A percentile compares a stretch with the other conserved stretches of the same genome.
Conservation (phyloP, 2,797 vertebrate species). For the Enoplosus armatus region DNA sequence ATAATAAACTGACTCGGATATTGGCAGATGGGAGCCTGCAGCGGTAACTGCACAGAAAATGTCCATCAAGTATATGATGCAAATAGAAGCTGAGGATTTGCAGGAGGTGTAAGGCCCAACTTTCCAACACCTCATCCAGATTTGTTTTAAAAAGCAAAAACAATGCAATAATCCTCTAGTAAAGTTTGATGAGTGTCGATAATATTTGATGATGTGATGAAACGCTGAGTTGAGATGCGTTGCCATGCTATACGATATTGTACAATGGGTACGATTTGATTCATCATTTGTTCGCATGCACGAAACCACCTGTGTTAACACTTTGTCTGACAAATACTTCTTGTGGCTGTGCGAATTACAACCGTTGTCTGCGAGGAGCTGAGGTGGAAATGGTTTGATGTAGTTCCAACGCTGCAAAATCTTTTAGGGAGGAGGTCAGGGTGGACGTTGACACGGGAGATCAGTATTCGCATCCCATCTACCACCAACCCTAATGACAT, state of each 20-base stretch:
- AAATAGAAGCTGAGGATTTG: conserved; percentile 21
- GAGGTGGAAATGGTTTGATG: not conserved
- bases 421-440: conserved; percentile 1
- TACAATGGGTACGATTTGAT: fast-evolving
- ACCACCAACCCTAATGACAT: not conserved
- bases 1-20: conserved; percentile 55
- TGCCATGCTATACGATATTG: not conserved
- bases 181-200: conserved; percentile 1
- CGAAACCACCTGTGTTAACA: not conserved
- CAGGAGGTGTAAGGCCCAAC: conserved; percentile 10
- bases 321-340: not conserved
- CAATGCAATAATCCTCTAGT: not conserved
- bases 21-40: conserved; percentile 63
- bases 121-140: conserved; percentile 6
- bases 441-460: not conserved
- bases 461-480: not conserved
- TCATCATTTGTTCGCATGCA: not conserved
- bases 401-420: not conserved
- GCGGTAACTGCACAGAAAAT: conserved; percentile 52
- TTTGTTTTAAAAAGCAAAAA: not conserved
- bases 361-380: not conserved
- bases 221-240: not conserved
- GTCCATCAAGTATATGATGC: conserved; percentile 42
- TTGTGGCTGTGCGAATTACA: not conserved
- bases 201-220: not conserved